phyloP scores from a whole-genome alignment of 2,797 vertebrate genomes.

The Gallinago nigripennis region DNA sequence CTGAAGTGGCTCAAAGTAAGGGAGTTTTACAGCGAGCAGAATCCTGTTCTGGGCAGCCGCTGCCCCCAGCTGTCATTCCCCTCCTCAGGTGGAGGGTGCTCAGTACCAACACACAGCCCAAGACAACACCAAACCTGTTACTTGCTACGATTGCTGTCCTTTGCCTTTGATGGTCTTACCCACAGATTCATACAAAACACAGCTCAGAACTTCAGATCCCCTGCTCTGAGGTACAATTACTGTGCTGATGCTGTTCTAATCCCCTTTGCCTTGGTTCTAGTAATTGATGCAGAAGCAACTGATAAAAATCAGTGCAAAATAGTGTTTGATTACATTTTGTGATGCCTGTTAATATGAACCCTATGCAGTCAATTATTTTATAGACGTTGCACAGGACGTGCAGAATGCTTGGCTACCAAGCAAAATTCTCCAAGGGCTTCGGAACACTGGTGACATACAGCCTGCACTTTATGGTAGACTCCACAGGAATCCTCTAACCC shows the following conservation, averaged over 20 bases:
- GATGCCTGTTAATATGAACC: neutral
- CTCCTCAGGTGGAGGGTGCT: neutral
- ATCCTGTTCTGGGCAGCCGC: neutral
- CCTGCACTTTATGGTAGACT: too few relatives aligned
- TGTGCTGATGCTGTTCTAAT: neutral
- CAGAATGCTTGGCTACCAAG: neutral
- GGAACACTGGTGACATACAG: neutral
- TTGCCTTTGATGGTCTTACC: neutral
- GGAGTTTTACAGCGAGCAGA: neutral
- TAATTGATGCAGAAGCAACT: neutral
- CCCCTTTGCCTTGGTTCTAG: neutral
- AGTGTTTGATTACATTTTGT: neutral
- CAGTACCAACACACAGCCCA: neutral
- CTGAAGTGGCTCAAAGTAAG: neutral
- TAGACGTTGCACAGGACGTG: neutral
- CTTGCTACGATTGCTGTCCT: neutral
- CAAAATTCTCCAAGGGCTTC: neutral
- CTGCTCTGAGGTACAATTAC: neutral
- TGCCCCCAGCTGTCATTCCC: rapidly evolving
- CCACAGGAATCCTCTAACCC: rapidly evolving
- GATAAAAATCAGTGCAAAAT: neutral
- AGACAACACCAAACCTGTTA: neutral
- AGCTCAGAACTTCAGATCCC: neutral
- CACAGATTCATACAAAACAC: neutral
- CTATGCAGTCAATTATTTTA: neutral